A percentile compares a stretch with the other conserved stretches of the same genome.
phyloP scores from a whole-genome alignment of 2,113 vertebrate species.

The Pteronura brasiliensis region DNA sequence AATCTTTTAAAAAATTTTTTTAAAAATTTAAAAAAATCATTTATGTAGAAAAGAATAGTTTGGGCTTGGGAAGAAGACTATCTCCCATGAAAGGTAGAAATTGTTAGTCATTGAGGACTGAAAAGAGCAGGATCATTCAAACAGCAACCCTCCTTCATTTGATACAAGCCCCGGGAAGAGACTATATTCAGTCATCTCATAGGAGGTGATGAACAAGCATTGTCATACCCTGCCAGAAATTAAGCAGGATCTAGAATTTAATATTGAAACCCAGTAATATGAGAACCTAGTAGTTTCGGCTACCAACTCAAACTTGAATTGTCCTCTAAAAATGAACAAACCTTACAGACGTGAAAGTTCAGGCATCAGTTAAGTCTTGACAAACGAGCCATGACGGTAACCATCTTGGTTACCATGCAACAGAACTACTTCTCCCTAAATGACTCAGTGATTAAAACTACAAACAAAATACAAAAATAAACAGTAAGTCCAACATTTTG shows the following conservation, averaged over 20 bases:
- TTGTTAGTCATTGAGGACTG: not conserved
- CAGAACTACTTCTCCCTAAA: not conserved
- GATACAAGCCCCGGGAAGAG: not conserved
- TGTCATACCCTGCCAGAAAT: not conserved
- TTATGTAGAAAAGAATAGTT: not conserved
- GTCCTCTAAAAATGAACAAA: slow-evolving; percentile 29
- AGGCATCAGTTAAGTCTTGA: not conserved
- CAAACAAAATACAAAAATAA: not conserved
- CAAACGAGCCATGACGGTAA: not conserved
- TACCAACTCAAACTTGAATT: slow-evolving; percentile 17
- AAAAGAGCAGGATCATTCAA: not conserved
- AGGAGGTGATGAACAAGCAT: not conserved
- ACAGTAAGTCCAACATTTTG: not conserved
- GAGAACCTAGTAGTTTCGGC: not conserved
- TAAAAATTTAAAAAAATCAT: not conserved
- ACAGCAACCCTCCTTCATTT: not conserved
- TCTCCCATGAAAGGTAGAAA: not conserved
- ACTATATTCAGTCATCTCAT: not conserved
- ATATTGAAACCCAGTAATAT: not conserved
- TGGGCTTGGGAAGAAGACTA: not conserved
- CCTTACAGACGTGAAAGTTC: not conserved
- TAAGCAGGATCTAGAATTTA: slow-evolving; percentile 16
- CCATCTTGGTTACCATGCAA: not conserved
- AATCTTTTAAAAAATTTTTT: not conserved
- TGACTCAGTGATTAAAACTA: not conserved